Percentiles rank a stretch among this genome's conserved stretches.
phyloP scores from a whole-genome alignment of 2,888 invertebrate genomes.

The Ornithoptera priamus region DNA sequence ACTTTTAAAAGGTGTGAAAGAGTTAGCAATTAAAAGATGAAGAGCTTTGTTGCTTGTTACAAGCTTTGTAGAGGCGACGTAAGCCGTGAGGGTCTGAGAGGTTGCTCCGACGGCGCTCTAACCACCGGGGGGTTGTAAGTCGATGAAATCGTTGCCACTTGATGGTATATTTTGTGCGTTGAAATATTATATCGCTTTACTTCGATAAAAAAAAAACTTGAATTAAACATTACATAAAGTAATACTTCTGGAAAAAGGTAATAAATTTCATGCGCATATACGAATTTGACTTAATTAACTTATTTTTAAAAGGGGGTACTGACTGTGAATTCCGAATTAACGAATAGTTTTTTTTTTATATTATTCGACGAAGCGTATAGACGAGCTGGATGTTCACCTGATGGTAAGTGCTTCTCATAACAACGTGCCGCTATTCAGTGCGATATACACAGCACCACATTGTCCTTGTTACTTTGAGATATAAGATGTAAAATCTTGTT shows the following conservation, averaged over 20 bases:
- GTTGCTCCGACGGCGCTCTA: conserved; percentile 12
- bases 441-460: no score
- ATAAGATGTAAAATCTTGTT: no score
- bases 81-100: conserved; percentile 25
- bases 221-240: neutral
- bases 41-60: conserved; percentile 30
- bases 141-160: conserved; percentile 6
- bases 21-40: conserved; percentile 33
- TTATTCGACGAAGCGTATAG: no score
- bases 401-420: no score
- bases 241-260: neutral
- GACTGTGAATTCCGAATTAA: no score
- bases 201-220: neutral
- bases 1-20: conserved; percentile 20
- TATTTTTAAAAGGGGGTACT: no score
- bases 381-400: no score
- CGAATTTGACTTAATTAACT: no score
- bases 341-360: no score
- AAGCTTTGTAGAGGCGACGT: conserved; percentile 25
- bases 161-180: neutral
- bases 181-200: neutral
- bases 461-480: no score
- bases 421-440: no score
- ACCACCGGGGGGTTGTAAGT: conserved; percentile 4
- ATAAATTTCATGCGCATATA: no score